These are phyloP conservation scores for cat (Felis catus) DNA, from an alignment of 2,113 vertebrate species.

Conservation along the genomic window DNA sequence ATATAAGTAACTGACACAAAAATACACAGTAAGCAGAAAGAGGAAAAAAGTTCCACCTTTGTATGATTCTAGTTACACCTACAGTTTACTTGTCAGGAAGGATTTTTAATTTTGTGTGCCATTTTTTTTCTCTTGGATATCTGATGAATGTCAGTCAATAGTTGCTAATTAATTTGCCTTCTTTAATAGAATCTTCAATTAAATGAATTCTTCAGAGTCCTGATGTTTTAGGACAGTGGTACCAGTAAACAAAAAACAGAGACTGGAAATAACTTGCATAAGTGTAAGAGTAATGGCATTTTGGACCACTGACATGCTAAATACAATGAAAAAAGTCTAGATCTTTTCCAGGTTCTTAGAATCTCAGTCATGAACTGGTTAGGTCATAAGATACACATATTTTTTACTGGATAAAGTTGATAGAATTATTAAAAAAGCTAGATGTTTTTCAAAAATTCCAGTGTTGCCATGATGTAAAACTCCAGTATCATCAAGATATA, in stretches of 20 bases:
- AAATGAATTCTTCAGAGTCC: neutral
- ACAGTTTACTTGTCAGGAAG: neutral
- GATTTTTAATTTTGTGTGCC: slow-evolving; percentile 33
- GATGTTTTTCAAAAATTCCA: neutral
- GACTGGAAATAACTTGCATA: neutral
- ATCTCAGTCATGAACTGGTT: neutral
- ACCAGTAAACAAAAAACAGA: neutral
- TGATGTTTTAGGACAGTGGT: neutral
- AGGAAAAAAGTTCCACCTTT: neutral
- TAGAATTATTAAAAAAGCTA: neutral
- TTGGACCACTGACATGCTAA: neutral
- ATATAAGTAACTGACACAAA: slow-evolving; percentile 4
- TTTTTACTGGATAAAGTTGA: neutral
- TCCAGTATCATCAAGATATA: neutral
- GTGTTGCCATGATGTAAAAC: neutral
- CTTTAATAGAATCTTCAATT: neutral
- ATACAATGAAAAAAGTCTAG: neutral
- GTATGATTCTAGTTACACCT: neutral
- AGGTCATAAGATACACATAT: neutral
- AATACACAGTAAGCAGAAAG: slow-evolving; percentile 12
- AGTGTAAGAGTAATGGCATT: neutral
- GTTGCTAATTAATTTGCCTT: slow-evolving; percentile 28
- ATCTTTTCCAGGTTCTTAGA: neutral
- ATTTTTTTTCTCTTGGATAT: slow-evolving; percentile 20
- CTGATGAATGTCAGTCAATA: neutral